Evolutionary conservation across 2,888 invertebrate genomes (phyloP).

Genomic region (Nomada lathburiana): DNA sequence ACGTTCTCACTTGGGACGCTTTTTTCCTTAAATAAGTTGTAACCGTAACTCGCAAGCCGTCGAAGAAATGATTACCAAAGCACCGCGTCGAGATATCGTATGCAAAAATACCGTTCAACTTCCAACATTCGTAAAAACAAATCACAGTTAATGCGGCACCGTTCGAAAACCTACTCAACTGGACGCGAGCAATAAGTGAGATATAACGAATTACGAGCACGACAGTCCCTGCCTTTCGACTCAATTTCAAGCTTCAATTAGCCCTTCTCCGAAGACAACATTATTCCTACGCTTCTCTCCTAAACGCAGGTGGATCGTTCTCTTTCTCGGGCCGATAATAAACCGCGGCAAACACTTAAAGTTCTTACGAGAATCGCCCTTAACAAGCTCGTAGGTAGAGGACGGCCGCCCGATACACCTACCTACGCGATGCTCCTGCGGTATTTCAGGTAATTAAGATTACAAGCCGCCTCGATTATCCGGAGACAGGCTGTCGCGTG

Average conservation of each 20-base stretch:
- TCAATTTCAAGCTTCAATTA: constrained; percentile 8
- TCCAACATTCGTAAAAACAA: not conserved
- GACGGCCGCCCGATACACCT: constrained; percentile 36
- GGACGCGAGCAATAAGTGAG: not conserved
- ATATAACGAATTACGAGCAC: not conserved
- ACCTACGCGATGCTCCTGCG: constrained; percentile 55
- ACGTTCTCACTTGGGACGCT: not conserved
- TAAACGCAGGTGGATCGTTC: constrained; percentile 7
- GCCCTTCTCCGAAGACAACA: constrained; percentile 6
- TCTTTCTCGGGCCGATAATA: constrained; percentile 13
- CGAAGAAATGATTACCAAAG: not conserved
- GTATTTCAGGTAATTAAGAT: constrained; percentile 75
- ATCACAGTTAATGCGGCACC: not conserved
- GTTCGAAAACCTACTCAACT: not conserved
- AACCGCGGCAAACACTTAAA: constrained; percentile 13
- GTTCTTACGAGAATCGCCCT: constrained; percentile 45
- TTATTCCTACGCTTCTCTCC: not conserved
- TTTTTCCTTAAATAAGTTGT: not conserved
- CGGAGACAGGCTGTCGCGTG: constrained; percentile 59
- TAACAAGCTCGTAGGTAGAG: constrained; percentile 32
- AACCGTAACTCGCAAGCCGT: constrained; percentile 4
- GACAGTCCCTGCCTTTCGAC: not conserved
- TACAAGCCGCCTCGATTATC: constrained; percentile 61
- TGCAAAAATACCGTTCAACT: constrained; percentile 26
- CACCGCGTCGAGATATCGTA: not conserved